These are phyloP conservation scores for Tinea pellionella DNA, from an alignment of 2,888 invertebrate genomes.

Conservation along the genomic window DNA sequence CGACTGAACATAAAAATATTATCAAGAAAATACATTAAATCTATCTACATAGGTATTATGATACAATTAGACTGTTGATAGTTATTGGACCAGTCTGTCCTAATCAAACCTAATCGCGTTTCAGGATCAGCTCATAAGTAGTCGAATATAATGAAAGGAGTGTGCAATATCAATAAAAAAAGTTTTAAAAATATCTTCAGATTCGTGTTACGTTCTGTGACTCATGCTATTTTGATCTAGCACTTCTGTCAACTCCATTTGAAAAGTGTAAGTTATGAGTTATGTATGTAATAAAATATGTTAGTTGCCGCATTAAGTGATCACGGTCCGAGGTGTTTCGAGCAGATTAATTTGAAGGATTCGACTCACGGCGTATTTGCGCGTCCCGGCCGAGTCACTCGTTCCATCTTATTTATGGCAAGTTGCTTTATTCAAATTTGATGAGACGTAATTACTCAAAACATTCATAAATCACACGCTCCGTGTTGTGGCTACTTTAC, in stretches of 20 bases:
- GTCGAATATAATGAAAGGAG: too few relatives aligned
- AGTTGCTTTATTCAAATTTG: constrained; percentile 66
- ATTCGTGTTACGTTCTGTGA: too few relatives aligned
- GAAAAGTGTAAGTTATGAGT: not conserved
- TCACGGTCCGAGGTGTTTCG: constrained; percentile 45
- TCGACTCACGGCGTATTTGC: constrained; percentile 60
- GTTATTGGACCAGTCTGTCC: too few relatives aligned
- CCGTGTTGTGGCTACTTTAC: constrained; percentile 42
- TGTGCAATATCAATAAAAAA: too few relatives aligned
- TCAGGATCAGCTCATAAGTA: too few relatives aligned
- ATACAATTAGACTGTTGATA: too few relatives aligned
- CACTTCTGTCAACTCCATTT: not conserved
- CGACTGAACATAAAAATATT: not conserved
- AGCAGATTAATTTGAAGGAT: constrained; percentile 53
- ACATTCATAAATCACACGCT: constrained; percentile 60
- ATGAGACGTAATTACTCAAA: constrained; percentile 67
- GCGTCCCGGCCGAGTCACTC: constrained; percentile 33
- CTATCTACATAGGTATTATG: too few relatives aligned
- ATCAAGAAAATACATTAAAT: not conserved
- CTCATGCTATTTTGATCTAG: too few relatives aligned
- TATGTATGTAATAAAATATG: constrained; percentile 47
- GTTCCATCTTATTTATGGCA: constrained; percentile 51
- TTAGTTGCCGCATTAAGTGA: constrained; percentile 58
- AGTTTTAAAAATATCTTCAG: too few relatives aligned
- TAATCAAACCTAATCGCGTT: too few relatives aligned